Evolutionary conservation across 2,113 vertebrate genomes (phyloP).

Genomic region (Peromyscus maniculatus): DNA sequence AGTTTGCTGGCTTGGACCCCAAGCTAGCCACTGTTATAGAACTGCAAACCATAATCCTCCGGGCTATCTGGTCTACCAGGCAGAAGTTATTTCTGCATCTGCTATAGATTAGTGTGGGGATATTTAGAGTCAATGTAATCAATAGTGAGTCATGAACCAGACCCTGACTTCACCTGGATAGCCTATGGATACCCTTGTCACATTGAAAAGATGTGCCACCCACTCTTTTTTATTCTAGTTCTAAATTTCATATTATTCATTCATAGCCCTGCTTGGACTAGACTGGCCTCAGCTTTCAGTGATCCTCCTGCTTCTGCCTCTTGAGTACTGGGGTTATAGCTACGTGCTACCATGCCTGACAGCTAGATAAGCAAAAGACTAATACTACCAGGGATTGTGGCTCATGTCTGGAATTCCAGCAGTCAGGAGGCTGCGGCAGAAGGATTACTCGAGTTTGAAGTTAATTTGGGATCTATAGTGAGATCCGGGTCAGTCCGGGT

Average conservation of each 20-base stretch:
- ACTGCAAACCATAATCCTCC: neutral
- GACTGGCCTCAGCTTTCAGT: too few relatives aligned
- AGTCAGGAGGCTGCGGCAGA: neutral
- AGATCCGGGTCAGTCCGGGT: neutral
- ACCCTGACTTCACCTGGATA: neutral
- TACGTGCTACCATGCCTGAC: neutral
- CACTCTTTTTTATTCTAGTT: neutral
- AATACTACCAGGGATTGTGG: neutral
- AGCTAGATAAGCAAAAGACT: neutral
- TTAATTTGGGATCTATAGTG: neutral
- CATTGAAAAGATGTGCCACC: neutral
- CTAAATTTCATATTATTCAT: conserved; percentile 44
- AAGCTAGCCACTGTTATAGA: neutral
- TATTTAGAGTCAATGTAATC: neutral
- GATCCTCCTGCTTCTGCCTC: neutral
- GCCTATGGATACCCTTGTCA: neutral
- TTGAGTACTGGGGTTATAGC: neutral
- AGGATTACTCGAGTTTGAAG: neutral
- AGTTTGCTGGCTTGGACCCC: neutral
- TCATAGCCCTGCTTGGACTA: neutral
- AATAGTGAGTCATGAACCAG: neutral
- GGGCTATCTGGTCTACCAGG: neutral
- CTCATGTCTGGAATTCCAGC: neutral
- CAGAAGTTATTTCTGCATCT: conserved; percentile 30
- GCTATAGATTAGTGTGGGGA: neutral